Base-by-base conservation (phyloP, 2,797 vertebrate genomes). In the Cyclura pinguis region DNA sequence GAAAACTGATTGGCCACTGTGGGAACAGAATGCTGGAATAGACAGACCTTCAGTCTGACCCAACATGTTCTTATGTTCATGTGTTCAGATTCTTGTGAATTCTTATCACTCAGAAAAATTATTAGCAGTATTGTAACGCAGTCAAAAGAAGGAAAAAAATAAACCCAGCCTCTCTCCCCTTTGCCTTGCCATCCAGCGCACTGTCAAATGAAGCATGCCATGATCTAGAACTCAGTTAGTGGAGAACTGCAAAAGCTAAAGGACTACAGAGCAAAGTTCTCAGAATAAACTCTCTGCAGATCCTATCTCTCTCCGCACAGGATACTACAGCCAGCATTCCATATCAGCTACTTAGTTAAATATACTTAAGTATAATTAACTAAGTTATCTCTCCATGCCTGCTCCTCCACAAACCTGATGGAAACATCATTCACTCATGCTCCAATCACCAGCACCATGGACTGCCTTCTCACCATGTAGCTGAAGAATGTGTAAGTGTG, bases 241-340 rank as follows among this genome's bases (percentile, higher is more conserved):
- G 85, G 64, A n/a, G 27, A 80, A 89, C 69, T 85, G 88, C 16
- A 74, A 88, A 64, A 12, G n/a, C n/a, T 81, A 59, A 47, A 84
- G 57, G 47, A 47, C 32, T 52, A 50, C 38, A 47, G 27, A 35
- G 50, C n/a, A 27, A 29, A 38, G 50, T 78, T 38, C 76, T n/a
- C 16, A 50, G 52, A 76, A 88, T 64, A 73, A 85, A 18, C 24
- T 24, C 24, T 55, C 80, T 52, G 0, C 80, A 9, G 82, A 89
- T 64, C 57, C 81, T 81, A 84, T 52, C 5, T 80, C 6, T 76
- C 77, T 59, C 77, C 12, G 9, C 38, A 67, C 35, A 5, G 84
- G 85, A 83, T 47, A 32, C 1, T 3, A 67, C 14, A 4, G 1
- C 52, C 52, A 52, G 52, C 10, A 52, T 52, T 52, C 47, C 42